Base-by-base conservation (phyloP, 2,797 vertebrate genomes). In the Channallabes apus region DNA sequence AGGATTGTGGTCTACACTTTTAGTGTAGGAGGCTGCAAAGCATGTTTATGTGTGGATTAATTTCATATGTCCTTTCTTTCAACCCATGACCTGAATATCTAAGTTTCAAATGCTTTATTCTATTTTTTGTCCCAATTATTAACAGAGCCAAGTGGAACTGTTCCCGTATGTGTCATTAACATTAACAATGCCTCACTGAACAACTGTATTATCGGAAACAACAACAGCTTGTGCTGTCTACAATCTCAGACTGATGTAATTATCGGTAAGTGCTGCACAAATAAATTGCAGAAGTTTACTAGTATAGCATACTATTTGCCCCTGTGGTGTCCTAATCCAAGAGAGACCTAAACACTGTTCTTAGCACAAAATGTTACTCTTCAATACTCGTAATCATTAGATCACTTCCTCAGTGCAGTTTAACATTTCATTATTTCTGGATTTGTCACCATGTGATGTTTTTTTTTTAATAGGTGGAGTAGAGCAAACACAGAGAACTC, bases 141-240 rank as follows among this genome's bases (percentile, higher is more conserved):
- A 64, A 90, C 87, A 87, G 51, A 72, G 59, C 22, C 82, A 62
- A 54, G 24, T 71, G 77, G 22, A 71, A 22, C 32, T 11, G 89
- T 0, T 90, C 92, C 92, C 22, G 87, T 92, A 18, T 84, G 92
- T 73, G 91, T 95, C n/a, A 85, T 95, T 75, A 95, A 93, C 90
- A 94, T 95, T 90, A 92, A 92, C 86, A 93, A 96, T 88, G 95
- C 94, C n/a, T 94, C 91, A 12, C 41, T 96, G 73, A 89, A 7
- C 7, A 87, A 93, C 88, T 95, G 95, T 64, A 88, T 92, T 83
- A 91, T 95, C 6, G 94, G 94, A 1, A 93, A 89, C 3, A 59
- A 92, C 68, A 87, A 88, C 75, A 91, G 92, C 15, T 89, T 82
- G 75, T 91, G 89, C 82, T 89, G 87, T 85, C 88, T 91, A 3